A percentile compares a stretch with the other conserved stretches of the same genome.
Conservation (phyloP, 1,140 invertebrate species). For the Ephestia elutella region DNA sequence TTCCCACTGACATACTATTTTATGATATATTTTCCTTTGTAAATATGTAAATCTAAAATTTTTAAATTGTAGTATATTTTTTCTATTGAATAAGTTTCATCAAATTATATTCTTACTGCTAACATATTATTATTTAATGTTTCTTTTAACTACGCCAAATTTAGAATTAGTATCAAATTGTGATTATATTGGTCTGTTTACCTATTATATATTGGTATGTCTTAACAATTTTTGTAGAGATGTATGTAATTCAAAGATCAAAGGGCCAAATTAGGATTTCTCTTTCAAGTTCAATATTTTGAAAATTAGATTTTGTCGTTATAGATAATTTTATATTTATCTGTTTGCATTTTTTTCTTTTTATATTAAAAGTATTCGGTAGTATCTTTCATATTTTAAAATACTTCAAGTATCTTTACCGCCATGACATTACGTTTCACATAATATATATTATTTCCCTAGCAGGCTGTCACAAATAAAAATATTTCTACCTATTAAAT, state of each 20-base stretch:
- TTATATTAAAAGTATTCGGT: too few species aligned
- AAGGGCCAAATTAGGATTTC: too few species aligned
- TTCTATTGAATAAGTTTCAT: conserved; percentile 14
- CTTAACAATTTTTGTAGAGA: too few species aligned
- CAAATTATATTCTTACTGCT: not conserved
- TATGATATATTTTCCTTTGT: conserved; percentile 34
- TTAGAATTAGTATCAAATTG: conserved; percentile 1
- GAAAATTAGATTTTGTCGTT: too few species aligned
- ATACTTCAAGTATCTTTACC: not conserved
- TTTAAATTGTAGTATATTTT: conserved; percentile 30
- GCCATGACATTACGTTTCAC: not conserved
- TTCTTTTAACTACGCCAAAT: not conserved
- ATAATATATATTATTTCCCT: not conserved
- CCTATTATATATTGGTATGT: too few species aligned
- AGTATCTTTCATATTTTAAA: too few species aligned
- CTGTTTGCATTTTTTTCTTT: too few species aligned
- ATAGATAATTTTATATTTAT: too few species aligned
- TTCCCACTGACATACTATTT: conserved; percentile 32
- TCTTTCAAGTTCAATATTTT: too few species aligned
- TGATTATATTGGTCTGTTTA: not conserved
- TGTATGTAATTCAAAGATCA: too few species aligned
- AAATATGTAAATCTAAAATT: conserved; percentile 41
- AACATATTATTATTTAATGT: not conserved
- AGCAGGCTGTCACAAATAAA: not conserved
- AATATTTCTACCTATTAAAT: not conserved